Evolutionary conservation across 2,888 invertebrate genomes (phyloP).

Genomic region (Dendrolimus pini): DNA sequence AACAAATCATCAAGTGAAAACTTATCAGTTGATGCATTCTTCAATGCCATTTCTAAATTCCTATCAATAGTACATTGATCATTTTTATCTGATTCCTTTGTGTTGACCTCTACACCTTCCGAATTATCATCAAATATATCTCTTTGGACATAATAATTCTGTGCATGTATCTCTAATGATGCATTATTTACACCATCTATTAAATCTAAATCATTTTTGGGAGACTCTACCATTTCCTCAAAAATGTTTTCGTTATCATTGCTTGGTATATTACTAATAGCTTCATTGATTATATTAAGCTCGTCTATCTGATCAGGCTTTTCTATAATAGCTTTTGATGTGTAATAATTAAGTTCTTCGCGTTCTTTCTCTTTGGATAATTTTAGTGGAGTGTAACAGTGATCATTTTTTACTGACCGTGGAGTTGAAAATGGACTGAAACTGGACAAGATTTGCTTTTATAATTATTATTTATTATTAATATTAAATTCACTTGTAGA

Average conservation of each 20-base stretch:
- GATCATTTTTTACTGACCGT: conserved; percentile 32
- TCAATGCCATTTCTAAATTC: conserved; percentile 49
- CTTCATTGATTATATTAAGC: not conserved
- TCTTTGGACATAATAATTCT: conserved; percentile 6
- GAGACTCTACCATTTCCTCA: not conserved
- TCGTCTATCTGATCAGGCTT: conserved; percentile 1
- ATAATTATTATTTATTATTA: not conserved
- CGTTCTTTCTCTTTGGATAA: conserved; percentile 15
- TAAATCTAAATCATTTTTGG: not conserved
- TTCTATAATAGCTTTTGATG: conserved; percentile 7
- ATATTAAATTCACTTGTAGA: no score
- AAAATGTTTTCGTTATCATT: not conserved
- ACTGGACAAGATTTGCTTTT: conserved; percentile 23
- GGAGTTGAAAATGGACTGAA: conserved; percentile 56
- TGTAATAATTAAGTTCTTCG: conserved; percentile 10
- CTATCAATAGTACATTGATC: conserved; percentile 41
- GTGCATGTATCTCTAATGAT: conserved; percentile 1
- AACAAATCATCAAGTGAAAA: conserved; percentile 45
- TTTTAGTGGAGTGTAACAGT: conserved; percentile 35
- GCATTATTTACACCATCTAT: not conserved
- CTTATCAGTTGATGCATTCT: conserved; percentile 31
- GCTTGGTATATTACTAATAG: not conserved
- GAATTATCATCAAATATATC: conserved; percentile 8
- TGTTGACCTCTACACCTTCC: conserved; percentile 9
- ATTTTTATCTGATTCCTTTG: conserved; percentile 6